These are phyloP conservation scores for Lycocerus yunnanus DNA, from an alignment of 2,888 invertebrate genomes.

Conservation along the genomic window DNA sequence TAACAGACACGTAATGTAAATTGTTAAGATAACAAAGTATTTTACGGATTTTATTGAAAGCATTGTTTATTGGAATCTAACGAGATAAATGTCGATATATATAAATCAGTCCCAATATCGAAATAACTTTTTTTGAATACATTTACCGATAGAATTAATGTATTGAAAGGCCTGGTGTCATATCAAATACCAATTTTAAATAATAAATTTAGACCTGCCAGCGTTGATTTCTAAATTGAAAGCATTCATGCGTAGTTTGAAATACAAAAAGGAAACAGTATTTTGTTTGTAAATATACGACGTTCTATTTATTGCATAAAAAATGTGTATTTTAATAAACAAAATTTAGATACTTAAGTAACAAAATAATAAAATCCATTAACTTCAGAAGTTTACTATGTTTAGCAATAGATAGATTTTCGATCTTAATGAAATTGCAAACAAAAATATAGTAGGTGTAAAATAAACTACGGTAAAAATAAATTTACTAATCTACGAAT, in stretches of 20 bases:
- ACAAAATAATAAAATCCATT: neutral
- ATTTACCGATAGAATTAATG: conserved; percentile 26
- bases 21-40: neutral
- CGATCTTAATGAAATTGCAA: neutral
- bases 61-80: neutral
- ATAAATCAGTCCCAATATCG: neutral
- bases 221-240: conserved; percentile 37
- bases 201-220: conserved; percentile 34
- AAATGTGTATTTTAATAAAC: conserved; percentile 12
- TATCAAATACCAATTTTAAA: conserved; percentile 37
- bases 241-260: conserved; percentile 33
- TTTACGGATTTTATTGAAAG: neutral
- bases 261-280: conserved; percentile 36
- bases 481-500: neutral
- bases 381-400: neutral
- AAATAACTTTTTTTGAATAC: conserved; percentile 20
- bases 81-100: neutral
- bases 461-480: neutral
- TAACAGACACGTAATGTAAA: neutral
- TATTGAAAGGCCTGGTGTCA: conserved; percentile 32
- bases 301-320: conserved; percentile 22
- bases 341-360: neutral
- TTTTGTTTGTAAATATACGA: conserved; percentile 37
- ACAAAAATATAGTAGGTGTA: neutral
- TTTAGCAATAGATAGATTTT: neutral